Percentiles rank a stretch among this genome's conserved stretches.
phyloP scores from a whole-genome alignment of 2,888 invertebrate species.

The Chrysolina haemoptera region DNA sequence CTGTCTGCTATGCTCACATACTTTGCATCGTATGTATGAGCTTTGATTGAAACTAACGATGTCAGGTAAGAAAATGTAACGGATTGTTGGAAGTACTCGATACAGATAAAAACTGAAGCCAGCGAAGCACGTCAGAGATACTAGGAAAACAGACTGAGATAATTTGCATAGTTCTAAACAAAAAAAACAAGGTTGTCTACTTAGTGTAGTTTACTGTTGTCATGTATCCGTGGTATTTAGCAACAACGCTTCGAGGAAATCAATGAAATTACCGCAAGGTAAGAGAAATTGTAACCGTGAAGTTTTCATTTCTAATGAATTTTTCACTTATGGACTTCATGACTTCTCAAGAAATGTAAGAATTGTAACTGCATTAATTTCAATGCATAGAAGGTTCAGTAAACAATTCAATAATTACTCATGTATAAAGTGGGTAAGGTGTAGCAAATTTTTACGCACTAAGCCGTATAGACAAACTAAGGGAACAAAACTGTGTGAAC shows the following conservation, averaged over 20 bases:
- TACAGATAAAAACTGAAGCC: slow-evolving; percentile 26
- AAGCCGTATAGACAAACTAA: too few relatives aligned
- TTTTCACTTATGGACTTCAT: neutral
- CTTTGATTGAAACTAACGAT: slow-evolving; percentile 34
- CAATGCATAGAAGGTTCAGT: too few relatives aligned
- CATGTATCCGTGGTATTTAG: neutral
- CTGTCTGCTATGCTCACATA: slow-evolving; percentile 40
- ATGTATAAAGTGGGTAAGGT: too few relatives aligned
- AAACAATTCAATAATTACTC: too few relatives aligned
- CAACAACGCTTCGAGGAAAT: neutral
- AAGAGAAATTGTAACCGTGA: neutral
- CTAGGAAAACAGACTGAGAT: slow-evolving; percentile 12
- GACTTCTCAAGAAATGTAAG: neutral
- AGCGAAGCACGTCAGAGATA: slow-evolving; percentile 28
- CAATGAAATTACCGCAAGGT: neutral
- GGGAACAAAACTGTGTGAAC: too few relatives aligned
- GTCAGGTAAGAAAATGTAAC: slow-evolving; percentile 29
- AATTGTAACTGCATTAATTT: too few relatives aligned
- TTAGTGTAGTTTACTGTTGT: neutral
- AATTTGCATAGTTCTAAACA: neutral
- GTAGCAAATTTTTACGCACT: too few relatives aligned
- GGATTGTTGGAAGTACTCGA: slow-evolving; percentile 16
- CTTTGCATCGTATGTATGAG: slow-evolving; percentile 38
- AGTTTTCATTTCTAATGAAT: too few relatives aligned
- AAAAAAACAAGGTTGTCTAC: neutral